These are phyloP conservation scores for Catharus minimus DNA, from an alignment of 2,113 vertebrate species.

Conservation along the genomic window DNA sequence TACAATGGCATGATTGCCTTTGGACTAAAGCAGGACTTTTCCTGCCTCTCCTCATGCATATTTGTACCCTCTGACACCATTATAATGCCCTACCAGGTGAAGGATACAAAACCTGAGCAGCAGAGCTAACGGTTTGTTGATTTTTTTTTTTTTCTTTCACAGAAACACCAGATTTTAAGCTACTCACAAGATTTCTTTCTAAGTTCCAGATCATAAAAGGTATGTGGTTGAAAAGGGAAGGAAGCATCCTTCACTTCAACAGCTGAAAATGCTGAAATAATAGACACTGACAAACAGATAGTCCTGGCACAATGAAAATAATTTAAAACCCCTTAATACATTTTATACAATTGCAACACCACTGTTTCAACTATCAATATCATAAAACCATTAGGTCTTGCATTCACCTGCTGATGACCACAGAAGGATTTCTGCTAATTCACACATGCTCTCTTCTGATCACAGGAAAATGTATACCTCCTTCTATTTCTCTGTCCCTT, in stretches of 20 bases:
- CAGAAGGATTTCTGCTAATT: background rate
- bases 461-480: background rate
- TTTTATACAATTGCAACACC: background rate
- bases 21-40: background rate
- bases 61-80: background rate
- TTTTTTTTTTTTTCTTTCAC: background rate
- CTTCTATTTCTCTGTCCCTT: background rate
- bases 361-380: background rate
- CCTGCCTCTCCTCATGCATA: background rate
- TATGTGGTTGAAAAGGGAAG: background rate
- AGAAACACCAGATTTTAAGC: background rate
- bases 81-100: background rate
- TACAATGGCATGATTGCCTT: background rate
- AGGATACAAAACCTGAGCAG: background rate
- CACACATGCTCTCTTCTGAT: background rate
- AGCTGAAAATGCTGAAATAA: background rate
- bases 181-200: background rate
- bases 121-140: background rate
- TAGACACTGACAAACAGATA: background rate
- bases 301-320: background rate
- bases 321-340: fast-evolving
- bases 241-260: background rate
- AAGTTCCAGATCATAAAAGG: background rate
- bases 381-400: background rate
- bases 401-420: background rate